Base-by-base conservation (phyloP, 2,797 vertebrate species). In the Neoniphon sammara region DNA sequence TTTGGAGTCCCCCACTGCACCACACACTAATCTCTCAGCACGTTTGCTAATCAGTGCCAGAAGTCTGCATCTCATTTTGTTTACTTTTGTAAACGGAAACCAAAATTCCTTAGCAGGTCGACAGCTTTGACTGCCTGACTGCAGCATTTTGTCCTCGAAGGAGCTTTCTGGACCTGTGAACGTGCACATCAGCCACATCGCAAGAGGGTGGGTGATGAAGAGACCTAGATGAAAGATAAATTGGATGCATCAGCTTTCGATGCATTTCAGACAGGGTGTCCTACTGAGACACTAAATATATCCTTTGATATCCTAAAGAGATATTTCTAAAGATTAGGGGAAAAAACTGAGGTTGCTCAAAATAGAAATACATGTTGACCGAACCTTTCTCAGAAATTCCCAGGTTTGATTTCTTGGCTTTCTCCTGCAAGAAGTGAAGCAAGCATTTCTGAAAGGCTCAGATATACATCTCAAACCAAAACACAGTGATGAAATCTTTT, bases 21-120 rank as follows among this genome's bases (percentile, higher is more conserved):
- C 62, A 70, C 12, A 65, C 80, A 70, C 21, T 11, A 4, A 1
- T 7, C 67, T 12, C 56, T 52, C 4, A 66, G 12, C 50, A 5
- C 15, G 31, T 60, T 15, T 47, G 25, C 27, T 75, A 80, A 85
- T 81, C 53, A 64, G 6, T 20, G 14, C 54, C 77, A 78, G 75
- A 80, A 49, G 42, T 62, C 58, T 66, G 65, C 5, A 25, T 20
- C 17, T 66, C 36, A 10, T 10, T 39, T 8, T 39, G 7, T 39
- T 39, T 39, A 2, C 9, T 39, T 39, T 39, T 39, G 36, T 39
- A 39, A 39, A 39, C 36, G 21, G 27, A 53, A 49, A 57, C 7
- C 34, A 27, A 71, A 50, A 56, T 17, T 7, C 7, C 49, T 7
- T 1, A 6, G 25, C 14, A 25, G 50, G 21, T 25, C n/a, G 39